These are phyloP conservation scores for Tipula unca DNA, from an alignment of 2,888 invertebrate genomes.

Conservation along the genomic window DNA sequence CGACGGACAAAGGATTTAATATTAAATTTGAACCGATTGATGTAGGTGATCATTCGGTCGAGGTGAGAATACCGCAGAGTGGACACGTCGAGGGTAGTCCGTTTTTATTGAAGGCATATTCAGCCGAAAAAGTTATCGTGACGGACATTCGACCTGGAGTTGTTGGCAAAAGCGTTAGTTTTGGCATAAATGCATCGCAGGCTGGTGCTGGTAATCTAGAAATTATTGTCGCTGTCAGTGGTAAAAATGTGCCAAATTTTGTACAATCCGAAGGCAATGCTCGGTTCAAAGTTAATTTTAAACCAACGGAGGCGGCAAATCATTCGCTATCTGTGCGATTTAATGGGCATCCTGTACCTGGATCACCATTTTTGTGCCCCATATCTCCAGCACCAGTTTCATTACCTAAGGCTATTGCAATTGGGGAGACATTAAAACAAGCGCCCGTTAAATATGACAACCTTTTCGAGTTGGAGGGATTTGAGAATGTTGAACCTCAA, in stretches of 20 bases:
- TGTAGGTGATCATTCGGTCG: conserved; percentile 90
- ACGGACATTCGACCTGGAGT: conserved; percentile 86
- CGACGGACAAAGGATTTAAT: conserved; percentile 43
- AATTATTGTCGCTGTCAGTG: conserved; percentile 93
- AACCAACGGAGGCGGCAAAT: conserved; percentile 85
- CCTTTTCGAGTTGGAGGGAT: conserved; percentile 48
- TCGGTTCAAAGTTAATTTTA: conserved; percentile 89
- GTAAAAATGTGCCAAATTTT: conserved; percentile 95
- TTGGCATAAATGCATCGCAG: conserved; percentile 78
- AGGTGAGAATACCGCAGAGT: conserved; percentile 54
- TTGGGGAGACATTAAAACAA: conserved; percentile 40
- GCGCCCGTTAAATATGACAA: conserved; percentile 45
- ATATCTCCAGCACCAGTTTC: conserved; percentile 52
- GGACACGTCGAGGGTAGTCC: conserved; percentile 91
- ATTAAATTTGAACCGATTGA: conserved; percentile 75
- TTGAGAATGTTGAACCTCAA: conserved; percentile 54
- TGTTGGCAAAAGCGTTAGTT: conserved; percentile 88
- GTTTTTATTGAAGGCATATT: conserved; percentile 91
- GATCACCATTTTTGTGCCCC: conserved; percentile 90
- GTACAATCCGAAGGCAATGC: conserved; percentile 97
- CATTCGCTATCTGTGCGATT: conserved; percentile 85
- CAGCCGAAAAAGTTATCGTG: conserved; percentile 88
- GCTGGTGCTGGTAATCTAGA: conserved; percentile 93
- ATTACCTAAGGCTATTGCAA: conserved; percentile 49
- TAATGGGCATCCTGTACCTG: conserved; percentile 68